Percentiles rank a stretch among this genome's conserved stretches.
Conservation (phyloP, 30 jellyfish, hydroid and myxozoan genomes). For the Clytia hemisphaerica region DNA sequence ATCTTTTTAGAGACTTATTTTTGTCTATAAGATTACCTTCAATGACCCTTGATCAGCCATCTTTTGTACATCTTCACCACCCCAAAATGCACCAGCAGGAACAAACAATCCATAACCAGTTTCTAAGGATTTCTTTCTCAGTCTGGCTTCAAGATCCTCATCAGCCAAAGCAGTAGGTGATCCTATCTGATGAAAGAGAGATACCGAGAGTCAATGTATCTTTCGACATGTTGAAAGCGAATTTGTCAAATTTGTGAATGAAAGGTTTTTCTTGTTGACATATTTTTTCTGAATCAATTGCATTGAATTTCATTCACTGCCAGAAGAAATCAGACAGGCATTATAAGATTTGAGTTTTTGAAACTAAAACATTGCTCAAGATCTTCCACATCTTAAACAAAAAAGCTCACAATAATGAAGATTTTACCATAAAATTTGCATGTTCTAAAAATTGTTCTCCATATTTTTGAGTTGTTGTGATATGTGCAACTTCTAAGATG, state of each 20-base stretch:
- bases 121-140: conserved; percentile 39
- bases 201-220: neutral
- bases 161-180: conserved; percentile 94
- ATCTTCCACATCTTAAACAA: too few relatives aligned
- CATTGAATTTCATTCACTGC: too few relatives aligned
- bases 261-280: too few relatives aligned
- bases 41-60: conserved; percentile 89
- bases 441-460: conserved; percentile 54
- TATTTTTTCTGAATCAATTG: too few relatives aligned
- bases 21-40: conserved; percentile 39
- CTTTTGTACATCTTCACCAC: conserved; percentile 76
- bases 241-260: too few relatives aligned
- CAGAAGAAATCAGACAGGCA: too few relatives aligned
- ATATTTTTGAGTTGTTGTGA: conserved; percentile 39
- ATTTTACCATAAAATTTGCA: conserved; percentile 68
- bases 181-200: conserved; percentile 48
- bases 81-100: conserved; percentile 99
- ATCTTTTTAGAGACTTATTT: too few relatives aligned
- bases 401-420: too few relatives aligned
- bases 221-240: neutral
- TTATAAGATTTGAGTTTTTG: too few relatives aligned
- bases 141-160: conserved; percentile 34
- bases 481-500: conserved; percentile 77
- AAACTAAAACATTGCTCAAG: too few relatives aligned
- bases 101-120: conserved; percentile 64